Conservation (phyloP, 2,113 vertebrate genomes). For the Cyphomyrus plagiostoma region DNA sequence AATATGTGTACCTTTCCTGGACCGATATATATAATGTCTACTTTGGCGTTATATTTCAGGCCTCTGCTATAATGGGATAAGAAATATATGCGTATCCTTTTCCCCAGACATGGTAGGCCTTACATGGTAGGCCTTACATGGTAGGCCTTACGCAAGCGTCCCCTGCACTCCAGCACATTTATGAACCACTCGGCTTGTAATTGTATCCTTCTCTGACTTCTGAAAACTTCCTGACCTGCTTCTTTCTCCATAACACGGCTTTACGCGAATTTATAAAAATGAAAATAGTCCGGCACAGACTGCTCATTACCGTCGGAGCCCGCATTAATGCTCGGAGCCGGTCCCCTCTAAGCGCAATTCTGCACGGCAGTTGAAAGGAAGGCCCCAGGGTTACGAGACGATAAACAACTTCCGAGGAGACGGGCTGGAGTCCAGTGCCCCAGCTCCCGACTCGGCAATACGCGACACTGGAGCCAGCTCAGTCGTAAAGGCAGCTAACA, state of each 20-base stretch:
- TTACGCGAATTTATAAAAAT: slow-evolving; percentile 42
- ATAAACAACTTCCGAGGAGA: slow-evolving; percentile 51
- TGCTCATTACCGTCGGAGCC: slow-evolving; percentile 46
- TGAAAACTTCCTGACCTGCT: slow-evolving; percentile 9
- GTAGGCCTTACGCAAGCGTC: not conserved
- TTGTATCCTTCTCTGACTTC: slow-evolving; percentile 14
- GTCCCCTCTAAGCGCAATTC: slow-evolving; percentile 46
- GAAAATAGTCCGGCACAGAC: slow-evolving; percentile 47
- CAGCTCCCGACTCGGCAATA: slow-evolving; percentile 35
- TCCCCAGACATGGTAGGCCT: not conserved
- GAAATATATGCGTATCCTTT: not conserved
- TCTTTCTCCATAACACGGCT: slow-evolving; percentile 10
- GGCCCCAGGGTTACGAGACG: slow-evolving; percentile 53
- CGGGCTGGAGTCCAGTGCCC: slow-evolving; percentile 32
- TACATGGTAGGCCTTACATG: not conserved
- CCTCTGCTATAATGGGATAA: not conserved
- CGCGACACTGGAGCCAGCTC: slow-evolving; percentile 59
- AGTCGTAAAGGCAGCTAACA: slow-evolving; percentile 59
- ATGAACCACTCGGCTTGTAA: not conserved
- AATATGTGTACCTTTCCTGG: not conserved
- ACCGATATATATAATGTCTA: not conserved
- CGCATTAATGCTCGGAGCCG: slow-evolving; percentile 25
- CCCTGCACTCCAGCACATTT: not conserved
- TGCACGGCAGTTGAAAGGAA: slow-evolving; percentile 56
- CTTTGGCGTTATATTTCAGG: not conserved